A percentile compares a stretch with the other conserved stretches of the same genome.
These are phyloP conservation scores for Amia ocellicauda DNA, from an alignment of 2,113 vertebrate genomes.

Conservation along the genomic window DNA sequence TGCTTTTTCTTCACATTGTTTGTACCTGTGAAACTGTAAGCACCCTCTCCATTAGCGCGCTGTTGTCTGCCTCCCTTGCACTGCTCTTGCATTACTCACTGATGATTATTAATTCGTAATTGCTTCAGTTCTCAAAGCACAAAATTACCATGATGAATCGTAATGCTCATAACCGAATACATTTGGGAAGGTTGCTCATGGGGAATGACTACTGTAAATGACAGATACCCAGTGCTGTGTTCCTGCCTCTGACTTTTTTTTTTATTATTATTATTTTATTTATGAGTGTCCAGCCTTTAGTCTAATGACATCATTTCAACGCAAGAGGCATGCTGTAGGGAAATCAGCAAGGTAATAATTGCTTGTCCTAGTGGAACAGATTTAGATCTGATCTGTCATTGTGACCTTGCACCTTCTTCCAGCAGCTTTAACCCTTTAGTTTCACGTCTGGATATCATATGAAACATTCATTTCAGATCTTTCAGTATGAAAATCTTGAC, in stretches of 20 bases:
- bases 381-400: constrained; percentile 25
- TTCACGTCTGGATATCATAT: too few species aligned
- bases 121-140: neutral
- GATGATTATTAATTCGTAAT: neutral
- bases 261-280: too few species aligned
- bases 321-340: neutral
- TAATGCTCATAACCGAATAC: neutral
- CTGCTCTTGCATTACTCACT: too few species aligned
- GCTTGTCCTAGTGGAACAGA: constrained; percentile 25
- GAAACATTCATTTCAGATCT: too few species aligned
- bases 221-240: neutral
- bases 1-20: too few species aligned
- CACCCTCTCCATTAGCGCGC: too few species aligned
- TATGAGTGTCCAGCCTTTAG: constrained; percentile 3
- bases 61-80: too few species aligned
- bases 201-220: neutral
- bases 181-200: neutral
- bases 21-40: too few species aligned
- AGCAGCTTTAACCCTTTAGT: neutral
- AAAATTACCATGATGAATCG: neutral
- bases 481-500: too few species aligned
- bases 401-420: constrained; percentile 4
- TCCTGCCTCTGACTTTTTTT: too few species aligned
- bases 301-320: neutral
- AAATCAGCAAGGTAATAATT: neutral